Conservation (phyloP, 2,888 invertebrate species). For the Eurytoma adleriae region DNA sequence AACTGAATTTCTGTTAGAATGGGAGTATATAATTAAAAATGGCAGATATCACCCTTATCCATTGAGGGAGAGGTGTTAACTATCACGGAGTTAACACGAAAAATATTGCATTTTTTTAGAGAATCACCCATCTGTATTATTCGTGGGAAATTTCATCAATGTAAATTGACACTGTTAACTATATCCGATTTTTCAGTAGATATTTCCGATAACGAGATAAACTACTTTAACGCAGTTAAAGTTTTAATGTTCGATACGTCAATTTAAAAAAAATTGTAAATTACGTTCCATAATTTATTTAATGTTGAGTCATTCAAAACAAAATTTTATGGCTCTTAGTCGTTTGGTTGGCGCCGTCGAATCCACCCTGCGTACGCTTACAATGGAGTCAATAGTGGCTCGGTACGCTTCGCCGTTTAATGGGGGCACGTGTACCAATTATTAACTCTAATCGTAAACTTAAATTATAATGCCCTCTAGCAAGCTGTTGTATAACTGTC, state of each 20-base stretch:
- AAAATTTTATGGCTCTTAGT: conserved; percentile 33
- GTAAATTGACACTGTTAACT: too few relatives aligned
- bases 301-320: conserved; percentile 24
- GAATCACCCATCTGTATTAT: too few relatives aligned
- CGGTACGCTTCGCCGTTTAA: conserved; percentile 57
- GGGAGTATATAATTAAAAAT: too few relatives aligned
- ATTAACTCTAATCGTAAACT: conserved; percentile 73
- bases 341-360: background rate
- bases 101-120: too few relatives aligned
- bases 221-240: background rate
- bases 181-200: too few relatives aligned
- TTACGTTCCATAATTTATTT: conserved; percentile 33
- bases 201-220: background rate
- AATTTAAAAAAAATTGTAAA: conserved; percentile 22
- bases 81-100: too few relatives aligned
- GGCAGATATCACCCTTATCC: too few relatives aligned
- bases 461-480: conserved; percentile 70
- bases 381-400: conserved; percentile 15
- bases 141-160: too few relatives aligned
- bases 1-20: too few relatives aligned
- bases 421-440: conserved; percentile 71
- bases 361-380: background rate
- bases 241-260: background rate
- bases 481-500: conserved; percentile 63
- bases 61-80: too few relatives aligned